phyloP scores from a whole-genome alignment of 2,797 vertebrate species.

The Delichon dasypus region DNA sequence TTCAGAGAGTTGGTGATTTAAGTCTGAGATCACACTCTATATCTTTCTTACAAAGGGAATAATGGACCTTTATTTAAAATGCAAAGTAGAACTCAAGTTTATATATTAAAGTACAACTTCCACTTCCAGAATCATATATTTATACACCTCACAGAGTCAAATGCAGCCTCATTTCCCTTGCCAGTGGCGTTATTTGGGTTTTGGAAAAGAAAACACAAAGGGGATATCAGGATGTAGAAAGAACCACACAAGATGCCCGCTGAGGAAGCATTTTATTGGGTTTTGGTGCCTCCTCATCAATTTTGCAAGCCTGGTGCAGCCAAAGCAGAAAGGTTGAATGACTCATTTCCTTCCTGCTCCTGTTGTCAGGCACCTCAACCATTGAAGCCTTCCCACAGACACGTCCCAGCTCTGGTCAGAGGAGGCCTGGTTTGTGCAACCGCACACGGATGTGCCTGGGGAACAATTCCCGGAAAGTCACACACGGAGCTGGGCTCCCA shows the following conservation, averaged over 20 bases:
- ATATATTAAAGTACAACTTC: not conserved
- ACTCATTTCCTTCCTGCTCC: constrained; percentile 64
- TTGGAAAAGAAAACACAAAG: not conserved
- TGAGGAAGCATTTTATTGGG: constrained; percentile 14
- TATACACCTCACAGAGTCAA: not conserved
- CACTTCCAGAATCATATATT: not conserved
- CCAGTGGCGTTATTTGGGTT: not conserved
- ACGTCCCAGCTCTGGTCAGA: accelerated
- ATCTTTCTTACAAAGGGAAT: not conserved
- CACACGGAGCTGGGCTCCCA: not conserved
- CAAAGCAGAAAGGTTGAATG: constrained; percentile 17
- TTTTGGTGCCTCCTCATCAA: constrained; percentile 13
- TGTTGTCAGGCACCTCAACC: not conserved
- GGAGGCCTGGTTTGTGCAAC: not conserved
- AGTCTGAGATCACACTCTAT: not conserved
- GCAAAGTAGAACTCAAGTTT: not conserved
- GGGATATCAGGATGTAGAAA: not conserved
- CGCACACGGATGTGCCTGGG: not conserved
- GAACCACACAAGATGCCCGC: not conserved
- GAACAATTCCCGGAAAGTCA: constrained; percentile 46
- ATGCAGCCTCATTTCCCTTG: not conserved
- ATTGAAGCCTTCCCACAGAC: not conserved
- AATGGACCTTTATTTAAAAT: not conserved
- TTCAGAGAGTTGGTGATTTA: not conserved
- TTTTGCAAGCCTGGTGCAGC: not conserved